Conservation (phyloP, 2,888 invertebrate species). For the Trichogramma dendrolimi region DNA sequence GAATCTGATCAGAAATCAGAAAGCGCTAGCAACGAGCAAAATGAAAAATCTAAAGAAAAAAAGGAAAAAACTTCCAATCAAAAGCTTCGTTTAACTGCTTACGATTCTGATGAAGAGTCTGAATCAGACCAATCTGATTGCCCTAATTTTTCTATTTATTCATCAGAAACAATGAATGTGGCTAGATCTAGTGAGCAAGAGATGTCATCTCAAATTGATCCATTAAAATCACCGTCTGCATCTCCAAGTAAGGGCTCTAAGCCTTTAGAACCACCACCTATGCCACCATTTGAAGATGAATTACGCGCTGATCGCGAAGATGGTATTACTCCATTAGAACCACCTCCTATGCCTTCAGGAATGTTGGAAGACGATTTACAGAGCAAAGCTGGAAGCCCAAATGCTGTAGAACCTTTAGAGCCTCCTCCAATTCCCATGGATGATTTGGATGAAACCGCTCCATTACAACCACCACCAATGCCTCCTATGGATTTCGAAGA, state of each 20-base stretch:
- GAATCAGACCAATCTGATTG: constrained; percentile 66
- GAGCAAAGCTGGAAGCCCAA: constrained; percentile 20
- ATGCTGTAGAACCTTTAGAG: constrained; percentile 8
- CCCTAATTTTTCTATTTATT: constrained; percentile 82
- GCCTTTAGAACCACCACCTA: constrained; percentile 22
- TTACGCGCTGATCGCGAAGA: not conserved
- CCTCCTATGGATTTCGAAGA: constrained; percentile 4
- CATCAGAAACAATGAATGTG: constrained; percentile 73
- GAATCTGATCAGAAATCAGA: constrained; percentile 13
- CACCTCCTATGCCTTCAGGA: constrained; percentile 12
- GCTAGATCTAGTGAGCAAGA: constrained; percentile 58
- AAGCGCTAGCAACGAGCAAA: not conserved
- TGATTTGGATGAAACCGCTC: not conserved
- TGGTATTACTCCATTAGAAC: constrained; percentile 2
- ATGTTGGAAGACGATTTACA: constrained; percentile 16
- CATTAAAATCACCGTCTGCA: constrained; percentile 31
- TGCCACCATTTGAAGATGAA: constrained; percentile 31
- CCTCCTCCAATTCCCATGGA: constrained; percentile 12
- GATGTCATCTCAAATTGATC: constrained; percentile 47
- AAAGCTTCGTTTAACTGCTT: constrained; percentile 41
- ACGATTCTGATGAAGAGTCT: constrained; percentile 54
- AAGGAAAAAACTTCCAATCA: constrained; percentile 7
- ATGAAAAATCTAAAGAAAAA: constrained; percentile 1
- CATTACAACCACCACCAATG: not conserved
- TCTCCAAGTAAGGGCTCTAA: constrained; percentile 32